Evolutionary conservation across 2,797 vertebrate genomes (phyloP).

Genomic region (Graptemys geographica): DNA sequence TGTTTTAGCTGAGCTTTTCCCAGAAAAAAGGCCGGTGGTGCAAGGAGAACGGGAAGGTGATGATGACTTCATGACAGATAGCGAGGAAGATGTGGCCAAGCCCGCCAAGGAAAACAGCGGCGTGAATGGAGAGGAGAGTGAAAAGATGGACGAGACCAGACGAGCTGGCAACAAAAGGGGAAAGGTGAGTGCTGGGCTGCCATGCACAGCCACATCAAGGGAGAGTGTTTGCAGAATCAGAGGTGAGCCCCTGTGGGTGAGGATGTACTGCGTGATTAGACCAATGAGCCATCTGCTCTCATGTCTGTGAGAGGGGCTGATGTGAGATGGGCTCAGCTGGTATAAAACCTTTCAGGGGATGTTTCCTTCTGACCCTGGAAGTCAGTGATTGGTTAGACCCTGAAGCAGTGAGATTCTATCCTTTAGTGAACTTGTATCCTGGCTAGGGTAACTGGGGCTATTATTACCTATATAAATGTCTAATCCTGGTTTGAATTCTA

Average conservation of each 20-base stretch:
- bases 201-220: rapidly evolving
- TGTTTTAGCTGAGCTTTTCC: conserved; percentile 76
- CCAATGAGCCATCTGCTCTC: neutral
- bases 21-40: conserved; percentile 47
- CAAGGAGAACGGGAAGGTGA: neutral
- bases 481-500: neutral
- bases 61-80: neutral
- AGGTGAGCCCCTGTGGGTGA: neutral
- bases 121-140: rapidly evolving
- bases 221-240: neutral
- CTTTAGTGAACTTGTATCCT: neutral
- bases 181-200: conserved; percentile 63
- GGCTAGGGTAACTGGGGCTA: neutral
- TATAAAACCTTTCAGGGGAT: neutral
- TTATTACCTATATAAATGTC: neutral
- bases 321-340: neutral
- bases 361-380: neutral
- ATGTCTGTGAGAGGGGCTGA: neutral
- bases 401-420: neutral
- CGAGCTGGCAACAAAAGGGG: conserved; percentile 28
- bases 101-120: rapidly evolving
- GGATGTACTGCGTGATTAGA: neutral
- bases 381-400: neutral
- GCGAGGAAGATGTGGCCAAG: neutral
- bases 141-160: neutral